Evolutionary conservation across 37 sponge, comb jelly and placozoan species (phyloP).

Genomic region (Petrosia ficiformis): DNA sequence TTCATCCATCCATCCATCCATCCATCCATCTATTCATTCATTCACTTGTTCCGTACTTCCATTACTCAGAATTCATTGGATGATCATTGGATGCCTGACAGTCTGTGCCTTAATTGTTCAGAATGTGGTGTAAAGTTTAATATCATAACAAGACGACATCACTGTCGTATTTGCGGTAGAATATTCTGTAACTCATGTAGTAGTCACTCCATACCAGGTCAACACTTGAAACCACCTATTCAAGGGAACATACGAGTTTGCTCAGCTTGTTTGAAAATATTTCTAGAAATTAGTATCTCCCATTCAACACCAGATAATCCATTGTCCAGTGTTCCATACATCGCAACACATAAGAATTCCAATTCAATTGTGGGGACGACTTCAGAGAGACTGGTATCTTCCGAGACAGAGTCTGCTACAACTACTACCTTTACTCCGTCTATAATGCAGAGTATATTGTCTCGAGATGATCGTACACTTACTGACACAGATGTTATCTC

Average conservation of each 20-base stretch:
- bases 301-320: not conserved
- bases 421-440: not conserved
- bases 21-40: no score
- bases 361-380: not conserved
- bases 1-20: no score
- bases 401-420: not conserved
- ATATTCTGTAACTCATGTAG: conserved; percentile 92
- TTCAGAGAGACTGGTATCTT: not conserved
- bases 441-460: not conserved
- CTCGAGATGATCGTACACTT: conserved; percentile 3
- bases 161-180: conserved; percentile 93
- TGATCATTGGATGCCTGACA: conserved; percentile 96
- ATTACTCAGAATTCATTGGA: no score
- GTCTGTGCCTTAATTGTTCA: conserved; percentile 84
- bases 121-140: conserved; percentile 75
- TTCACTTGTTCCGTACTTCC: no score
- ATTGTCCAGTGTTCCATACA: no score
- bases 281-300: conserved; percentile 13
- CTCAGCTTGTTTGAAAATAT: conserved; percentile 26
- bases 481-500: not conserved
- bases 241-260: conserved; percentile 43
- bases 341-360: not conserved
- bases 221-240: conserved; percentile 18
- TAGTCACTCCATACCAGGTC: conserved; percentile 62
- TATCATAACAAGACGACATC: conserved; percentile 76